These are phyloP conservation scores for Cladopsammia gracilis DNA, from an alignment of 64 coral and sea anemone species.

Conservation along the genomic window DNA sequence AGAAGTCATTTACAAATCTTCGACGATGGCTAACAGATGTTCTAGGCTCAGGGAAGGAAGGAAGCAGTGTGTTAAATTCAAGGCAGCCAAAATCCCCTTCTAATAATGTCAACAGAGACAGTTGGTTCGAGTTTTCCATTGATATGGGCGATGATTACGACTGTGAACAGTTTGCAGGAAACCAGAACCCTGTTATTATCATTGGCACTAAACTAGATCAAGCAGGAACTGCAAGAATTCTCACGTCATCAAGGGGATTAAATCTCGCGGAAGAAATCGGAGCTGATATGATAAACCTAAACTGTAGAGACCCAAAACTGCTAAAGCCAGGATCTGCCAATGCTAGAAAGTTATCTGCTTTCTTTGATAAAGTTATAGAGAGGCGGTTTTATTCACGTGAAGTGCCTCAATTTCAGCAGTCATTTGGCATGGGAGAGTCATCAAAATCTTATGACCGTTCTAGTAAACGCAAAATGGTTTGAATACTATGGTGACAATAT, in stretches of 20 bases:
- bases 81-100: constrained; percentile 6
- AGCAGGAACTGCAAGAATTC: constrained; percentile 88
- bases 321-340: constrained; percentile 79
- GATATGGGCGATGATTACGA: constrained; percentile 92
- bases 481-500: background rate
- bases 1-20: constrained; percentile 93
- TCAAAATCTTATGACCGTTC: constrained; percentile 63
- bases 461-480: constrained; percentile 80
- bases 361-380: constrained; percentile 98
- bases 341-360: constrained; percentile 73
- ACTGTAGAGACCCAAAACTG: constrained; percentile 82
- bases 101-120: constrained; percentile 57
- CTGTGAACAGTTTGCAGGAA: constrained; percentile 96
- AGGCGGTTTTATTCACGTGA: constrained; percentile 92
- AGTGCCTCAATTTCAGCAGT: constrained; percentile 53
- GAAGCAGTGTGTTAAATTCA: constrained; percentile 10
- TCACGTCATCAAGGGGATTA: constrained; percentile 76
- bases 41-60: constrained; percentile 83
- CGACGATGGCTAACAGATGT: constrained; percentile 94
- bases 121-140: constrained; percentile 81
- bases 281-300: constrained; percentile 88
- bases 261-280: constrained; percentile 97
- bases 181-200: constrained; percentile 94
- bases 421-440: constrained; percentile 49
- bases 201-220: constrained; percentile 96